phyloP scores from a whole-genome alignment of 2,888 invertebrate species.

The Epirrhoe tristata region DNA sequence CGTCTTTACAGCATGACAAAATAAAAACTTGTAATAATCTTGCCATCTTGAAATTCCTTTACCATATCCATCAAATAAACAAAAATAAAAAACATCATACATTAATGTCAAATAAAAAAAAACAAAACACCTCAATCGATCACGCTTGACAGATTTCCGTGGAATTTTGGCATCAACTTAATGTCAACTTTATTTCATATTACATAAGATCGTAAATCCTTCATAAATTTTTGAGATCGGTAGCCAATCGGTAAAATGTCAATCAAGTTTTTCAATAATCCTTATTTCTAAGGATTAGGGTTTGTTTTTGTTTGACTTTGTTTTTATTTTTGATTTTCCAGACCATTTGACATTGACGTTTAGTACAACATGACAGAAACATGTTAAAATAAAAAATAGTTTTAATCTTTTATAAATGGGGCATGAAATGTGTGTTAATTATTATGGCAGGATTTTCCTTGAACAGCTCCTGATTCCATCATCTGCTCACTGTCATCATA shows the following conservation, averaged over 20 bases:
- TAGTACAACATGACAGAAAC: constrained; percentile 33
- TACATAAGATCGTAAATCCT: constrained; percentile 1
- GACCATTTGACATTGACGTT: constrained; percentile 32
- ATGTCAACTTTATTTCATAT: constrained; percentile 2
- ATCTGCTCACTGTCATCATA: no score
- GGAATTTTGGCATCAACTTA: constrained; percentile 6
- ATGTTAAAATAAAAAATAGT: constrained; percentile 18
- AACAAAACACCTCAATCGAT: constrained; percentile 26
- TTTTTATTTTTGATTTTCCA: constrained; percentile 18
- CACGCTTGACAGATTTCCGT: constrained; percentile 45
- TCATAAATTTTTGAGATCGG: not conserved
- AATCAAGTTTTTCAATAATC: constrained; percentile 10
- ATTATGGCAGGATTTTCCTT: no score
- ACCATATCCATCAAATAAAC: constrained; percentile 22
- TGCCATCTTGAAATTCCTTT: constrained; percentile 24
- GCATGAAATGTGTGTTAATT: no score
- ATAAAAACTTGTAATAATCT: not conserved
- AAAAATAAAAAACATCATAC: constrained; percentile 27
- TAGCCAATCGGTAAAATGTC: constrained; percentile 25
- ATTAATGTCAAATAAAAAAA: constrained; percentile 35
- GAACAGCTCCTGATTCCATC: no score
- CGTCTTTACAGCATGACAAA: no score
- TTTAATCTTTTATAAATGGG: not conserved
- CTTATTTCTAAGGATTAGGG: constrained; percentile 1
- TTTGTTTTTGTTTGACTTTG: constrained; percentile 11